A percentile compares a stretch with the other conserved stretches of the same genome.
Evolutionary conservation across 2,888 invertebrate genomes (phyloP).

Genomic region (Parelbella ahira): DNA sequence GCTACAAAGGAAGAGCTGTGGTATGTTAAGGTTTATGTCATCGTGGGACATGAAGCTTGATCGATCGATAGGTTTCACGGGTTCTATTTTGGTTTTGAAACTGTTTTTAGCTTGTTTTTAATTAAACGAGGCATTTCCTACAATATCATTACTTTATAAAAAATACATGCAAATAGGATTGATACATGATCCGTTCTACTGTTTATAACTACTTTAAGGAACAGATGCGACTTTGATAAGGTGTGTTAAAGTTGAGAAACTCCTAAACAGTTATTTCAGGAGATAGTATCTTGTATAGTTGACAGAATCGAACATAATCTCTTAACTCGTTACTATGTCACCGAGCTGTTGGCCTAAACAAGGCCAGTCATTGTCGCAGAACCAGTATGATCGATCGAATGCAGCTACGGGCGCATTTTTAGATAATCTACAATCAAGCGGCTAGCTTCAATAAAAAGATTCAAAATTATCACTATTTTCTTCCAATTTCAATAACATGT

Average conservation of each 20-base stretch:
- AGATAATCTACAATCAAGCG: conserved; percentile 23
- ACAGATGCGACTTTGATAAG: no score
- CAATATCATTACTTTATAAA: no score
- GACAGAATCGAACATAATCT: conserved; percentile 9
- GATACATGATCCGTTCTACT: no score
- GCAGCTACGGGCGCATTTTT: conserved; percentile 18
- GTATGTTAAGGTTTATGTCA: background rate
- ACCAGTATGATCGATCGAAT: conserved; percentile 23
- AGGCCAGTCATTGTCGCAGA: conserved; percentile 22
- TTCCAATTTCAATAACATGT: no score
- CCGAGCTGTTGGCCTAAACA: conserved; percentile 18
- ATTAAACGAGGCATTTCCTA: no score
- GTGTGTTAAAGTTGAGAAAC: no score
- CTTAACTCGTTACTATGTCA: conserved; percentile 15
- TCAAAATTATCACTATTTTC: no score
- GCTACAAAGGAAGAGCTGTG: background rate
- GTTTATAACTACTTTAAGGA: no score
- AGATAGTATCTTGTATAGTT: conserved; percentile 8
- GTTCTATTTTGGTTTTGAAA: no score
- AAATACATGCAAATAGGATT: no score
- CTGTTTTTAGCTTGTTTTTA: no score
- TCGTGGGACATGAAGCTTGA: background rate
- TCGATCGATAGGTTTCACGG: no score
- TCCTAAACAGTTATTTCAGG: conserved; percentile 12
- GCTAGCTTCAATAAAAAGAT: conserved; percentile 17